Conservation (phyloP, 1,140 invertebrate species). For the Dendrolimus kikuchii region DNA sequence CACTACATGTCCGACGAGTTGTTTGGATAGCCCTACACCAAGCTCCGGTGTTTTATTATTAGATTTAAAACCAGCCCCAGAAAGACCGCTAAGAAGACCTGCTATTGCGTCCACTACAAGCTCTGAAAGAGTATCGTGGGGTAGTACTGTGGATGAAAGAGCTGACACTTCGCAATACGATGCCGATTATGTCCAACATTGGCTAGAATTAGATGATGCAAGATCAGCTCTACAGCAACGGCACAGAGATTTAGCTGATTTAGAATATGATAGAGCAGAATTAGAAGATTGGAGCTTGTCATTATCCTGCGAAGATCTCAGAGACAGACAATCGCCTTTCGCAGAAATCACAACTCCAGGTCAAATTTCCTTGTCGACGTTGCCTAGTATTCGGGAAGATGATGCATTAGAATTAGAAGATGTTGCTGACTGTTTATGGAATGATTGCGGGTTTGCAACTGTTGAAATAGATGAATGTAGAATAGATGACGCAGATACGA, state of each 20-base stretch:
- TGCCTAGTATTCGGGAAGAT: conserved; percentile 82
- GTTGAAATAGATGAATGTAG: conserved; percentile 64
- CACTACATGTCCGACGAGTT: conserved; percentile 66
- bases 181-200: conserved; percentile 82
- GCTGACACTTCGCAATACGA: conserved; percentile 78
- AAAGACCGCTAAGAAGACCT: conserved; percentile 52
- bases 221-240: conserved; percentile 77
- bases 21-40: conserved; percentile 72
- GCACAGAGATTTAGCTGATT: conserved; percentile 77
- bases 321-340: conserved; percentile 68
- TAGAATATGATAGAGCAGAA: conserved; percentile 83
- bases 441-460: conserved; percentile 68
- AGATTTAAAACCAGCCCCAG: conserved; percentile 67
- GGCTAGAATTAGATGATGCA: conserved; percentile 81
- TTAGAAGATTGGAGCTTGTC: conserved; percentile 86
- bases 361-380: conserved; percentile 75
- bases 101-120: conserved; percentile 61
- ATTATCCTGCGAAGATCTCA: conserved; percentile 78
- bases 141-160: conserved; percentile 70
- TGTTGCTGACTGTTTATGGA: conserved; percentile 82
- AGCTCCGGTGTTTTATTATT: conserved; percentile 74
- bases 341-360: conserved; percentile 69
- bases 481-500: conserved; percentile 50
- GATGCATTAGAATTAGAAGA: conserved; percentile 81
- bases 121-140: conserved; percentile 72